Percentiles rank a stretch among this genome's conserved stretches.
Conservation (phyloP, 2,113 vertebrate genomes). For the Mustela nigripes region DNA sequence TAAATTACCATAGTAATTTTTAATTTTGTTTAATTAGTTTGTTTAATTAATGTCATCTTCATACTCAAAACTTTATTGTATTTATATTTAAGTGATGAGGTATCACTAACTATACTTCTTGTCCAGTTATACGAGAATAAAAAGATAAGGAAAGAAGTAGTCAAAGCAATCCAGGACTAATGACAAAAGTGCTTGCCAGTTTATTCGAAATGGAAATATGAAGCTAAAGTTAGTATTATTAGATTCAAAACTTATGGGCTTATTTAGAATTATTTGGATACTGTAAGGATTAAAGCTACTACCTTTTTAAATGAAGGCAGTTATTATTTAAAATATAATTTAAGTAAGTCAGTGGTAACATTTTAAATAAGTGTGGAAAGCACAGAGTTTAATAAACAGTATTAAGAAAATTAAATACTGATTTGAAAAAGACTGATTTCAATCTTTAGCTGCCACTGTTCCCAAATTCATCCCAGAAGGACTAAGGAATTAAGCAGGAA, state of each 20-base stretch:
- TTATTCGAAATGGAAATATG: neutral
- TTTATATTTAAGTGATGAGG: neutral
- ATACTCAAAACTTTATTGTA: neutral
- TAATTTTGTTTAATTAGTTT: neutral
- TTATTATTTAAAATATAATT: neutral
- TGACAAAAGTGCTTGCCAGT: neutral
- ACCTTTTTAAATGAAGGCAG: neutral
- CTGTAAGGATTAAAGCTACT: neutral
- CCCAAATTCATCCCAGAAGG: neutral
- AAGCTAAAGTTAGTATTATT: constrained; percentile 24
- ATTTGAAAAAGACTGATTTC: neutral
- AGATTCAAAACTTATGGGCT: neutral
- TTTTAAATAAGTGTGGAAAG: neutral
- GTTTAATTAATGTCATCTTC: neutral
- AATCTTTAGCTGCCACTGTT: neutral
- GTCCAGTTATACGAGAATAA: neutral
- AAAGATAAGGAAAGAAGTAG: neutral
- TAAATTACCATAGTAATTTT: neutral
- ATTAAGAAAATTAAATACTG: neutral
- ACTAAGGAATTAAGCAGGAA: constrained; percentile 7
- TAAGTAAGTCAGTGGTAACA: neutral
- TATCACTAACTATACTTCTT: neutral
- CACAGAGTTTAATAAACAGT: neutral
- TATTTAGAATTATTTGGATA: constrained; percentile 40
- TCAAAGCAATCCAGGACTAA: neutral